Evolutionary conservation across 2,888 invertebrate species (phyloP), one percentile per base, ranked within the genome.

Genomic region (Poecilobothrus nobilitatus): DNA sequence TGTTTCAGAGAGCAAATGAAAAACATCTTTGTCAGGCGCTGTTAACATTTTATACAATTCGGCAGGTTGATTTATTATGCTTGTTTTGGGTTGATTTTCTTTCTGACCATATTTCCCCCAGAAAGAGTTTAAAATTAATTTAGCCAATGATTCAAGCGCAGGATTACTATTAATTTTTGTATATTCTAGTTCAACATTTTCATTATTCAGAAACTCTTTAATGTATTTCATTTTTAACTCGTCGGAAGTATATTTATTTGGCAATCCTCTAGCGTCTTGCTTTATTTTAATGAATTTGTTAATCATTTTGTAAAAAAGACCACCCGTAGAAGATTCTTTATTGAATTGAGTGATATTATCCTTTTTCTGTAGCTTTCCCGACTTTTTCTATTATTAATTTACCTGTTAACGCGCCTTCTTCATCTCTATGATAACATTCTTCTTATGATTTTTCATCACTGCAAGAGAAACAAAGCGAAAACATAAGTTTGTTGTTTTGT

Each of bases 211-310:
- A 12, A n/a, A n/a, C n/a, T n/a, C n/a, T n/a, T n/a, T n/a, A 53
- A 12, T 53, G 18, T 53, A 53, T 53, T 53, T 5, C 3, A 9
- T 15, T 18, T 53, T 53, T 53, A 9, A 6, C 18, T 53, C 12
- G 12, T 3, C 3, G 18, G 7, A 18, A 9, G 12, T 53, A 53
- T 15, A 53, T 53, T 12, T 12, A 4, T 6, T 8, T 3, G 53
- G 53, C 12, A 5, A 53, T 8, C 73, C 76, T 6, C 72, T 73
- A 0, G 74, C 73, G 33, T 76, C 72, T 61, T 73, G 73, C 63
- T 75, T 76, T 5, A 75, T 73, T 72, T 74, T 74, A 1, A 75
- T 33, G 67, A 74, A 76, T 2, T 70, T 73, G 65, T 78, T 73
- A 12, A 77, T 75, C 68, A 76, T 77, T 18, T 70, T 68, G 15